Evolutionary conservation across 2,888 invertebrate genomes (phyloP), one percentile per base, ranked within the genome.

Genomic region (Bembecia ichneumoniformis): DNA sequence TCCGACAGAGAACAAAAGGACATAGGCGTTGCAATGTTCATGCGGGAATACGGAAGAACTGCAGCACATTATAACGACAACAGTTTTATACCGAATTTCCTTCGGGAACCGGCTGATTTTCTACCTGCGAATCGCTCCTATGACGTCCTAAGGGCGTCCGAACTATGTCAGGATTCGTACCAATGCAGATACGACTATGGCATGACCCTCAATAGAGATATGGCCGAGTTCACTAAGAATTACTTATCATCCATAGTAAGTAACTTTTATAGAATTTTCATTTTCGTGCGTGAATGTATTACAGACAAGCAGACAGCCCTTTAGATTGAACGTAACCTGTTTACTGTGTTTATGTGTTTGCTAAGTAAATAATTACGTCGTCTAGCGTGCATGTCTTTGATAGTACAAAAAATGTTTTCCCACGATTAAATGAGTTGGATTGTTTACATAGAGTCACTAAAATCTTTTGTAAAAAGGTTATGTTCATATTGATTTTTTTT

Each of bases 111-210:
- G 0, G 83, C 84, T 3, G 91, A 93, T 53, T 92, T 96, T 68
- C 73, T 96, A 50, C 93, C 95, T 49, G 77, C 82, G 0, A 94
- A 96, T 76, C 88, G 94, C 48, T 88, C 91, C 0, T 78, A 87
- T 7, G 93, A 93, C 57, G 84, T 92, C 35, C 76, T 81, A 1
- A 81, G 89, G 47, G 94, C 95, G 0, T 80, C 89, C 46, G 91
- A 92, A 47, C 77, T 94, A 10, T 97, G 96, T 63, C 93, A 93
- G 47, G 92, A 93, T 49, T 92, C 93, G 1, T 94, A 94, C 72
- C 95, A 96, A 66, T 97, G 97, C 74, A 90, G 92, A 60, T 97
- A 93, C 66, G 97, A 97, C 71, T 97, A 93, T 68, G 92, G 94
- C 0, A 92, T 96, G 89, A 94, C 95, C 0, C 79, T 96, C 1